These are phyloP conservation scores for Parus major DNA, from an alignment of 2,113 vertebrate genomes.

Conservation along the genomic window DNA sequence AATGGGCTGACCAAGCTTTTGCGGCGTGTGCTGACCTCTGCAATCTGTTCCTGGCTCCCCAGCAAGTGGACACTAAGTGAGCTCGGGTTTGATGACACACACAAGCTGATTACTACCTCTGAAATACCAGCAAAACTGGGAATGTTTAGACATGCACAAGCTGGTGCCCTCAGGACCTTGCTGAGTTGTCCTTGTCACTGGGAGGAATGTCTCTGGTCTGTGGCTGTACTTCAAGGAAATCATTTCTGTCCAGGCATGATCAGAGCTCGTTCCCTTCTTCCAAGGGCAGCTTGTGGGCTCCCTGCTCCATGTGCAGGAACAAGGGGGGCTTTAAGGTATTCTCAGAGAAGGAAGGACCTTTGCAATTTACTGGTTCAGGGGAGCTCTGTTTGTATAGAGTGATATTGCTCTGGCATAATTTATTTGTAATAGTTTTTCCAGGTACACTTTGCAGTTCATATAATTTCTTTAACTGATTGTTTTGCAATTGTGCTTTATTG, in stretches of 20 bases:
- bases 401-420: neutral
- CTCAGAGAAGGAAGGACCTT: neutral
- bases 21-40: constrained; percentile 2
- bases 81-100: neutral
- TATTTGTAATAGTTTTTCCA: neutral
- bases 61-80: neutral
- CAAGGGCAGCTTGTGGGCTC: neutral
- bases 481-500: neutral
- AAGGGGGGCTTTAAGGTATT: neutral
- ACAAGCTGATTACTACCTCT: neutral
- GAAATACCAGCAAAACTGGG: neutral
- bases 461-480: neutral
- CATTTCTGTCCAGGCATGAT: neutral
- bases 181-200: neutral
- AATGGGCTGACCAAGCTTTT: constrained; percentile 44
- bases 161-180: neutral
- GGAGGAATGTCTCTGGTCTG: neutral
- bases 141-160: neutral
- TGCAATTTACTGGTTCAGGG: neutral
- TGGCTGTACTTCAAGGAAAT: neutral
- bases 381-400: neutral
- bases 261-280: neutral
- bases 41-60: constrained; percentile 12
- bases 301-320: neutral
- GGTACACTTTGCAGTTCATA: neutral